phyloP scores from a whole-genome alignment of 2,113 vertebrate species.

The Salminus brasiliensis region DNA sequence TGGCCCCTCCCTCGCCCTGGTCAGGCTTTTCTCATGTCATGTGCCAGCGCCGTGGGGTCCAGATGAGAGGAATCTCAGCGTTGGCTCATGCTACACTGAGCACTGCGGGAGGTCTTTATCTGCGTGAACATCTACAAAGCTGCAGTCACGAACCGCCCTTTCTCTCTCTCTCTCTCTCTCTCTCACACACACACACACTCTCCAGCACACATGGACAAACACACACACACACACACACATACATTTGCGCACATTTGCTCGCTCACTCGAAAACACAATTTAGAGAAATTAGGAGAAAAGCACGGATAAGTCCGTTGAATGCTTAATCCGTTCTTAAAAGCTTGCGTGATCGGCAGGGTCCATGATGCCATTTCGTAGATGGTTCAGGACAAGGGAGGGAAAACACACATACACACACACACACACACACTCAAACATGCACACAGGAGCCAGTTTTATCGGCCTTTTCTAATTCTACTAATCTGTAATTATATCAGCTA shows the following conservation, averaged over 20 bases:
- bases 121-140: conserved; percentile 72
- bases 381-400: conserved; percentile 27
- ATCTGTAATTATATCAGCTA: conserved; percentile 59
- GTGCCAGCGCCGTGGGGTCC: conserved; percentile 61
- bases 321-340: conserved; percentile 70
- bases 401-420: conserved; percentile 7
- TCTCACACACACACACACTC: conserved; percentile 12
- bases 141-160: conserved; percentile 70
- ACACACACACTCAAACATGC: not conserved
- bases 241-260: conserved; percentile 42
- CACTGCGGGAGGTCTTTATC: conserved; percentile 72
- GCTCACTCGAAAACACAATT: conserved; percentile 57
- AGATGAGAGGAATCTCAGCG: conserved; percentile 72
- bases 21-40: conserved; percentile 61
- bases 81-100: conserved; percentile 73
- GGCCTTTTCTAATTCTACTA: not conserved
- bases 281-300: conserved; percentile 59
- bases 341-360: conserved; percentile 66
- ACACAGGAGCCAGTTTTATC: not conserved
- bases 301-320: conserved; percentile 62
- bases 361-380: conserved; percentile 54
- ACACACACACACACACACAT: conserved; percentile 48
- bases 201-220: conserved; percentile 43
- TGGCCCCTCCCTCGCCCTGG: conserved; percentile 42
- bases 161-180: too few relatives aligned